These are phyloP conservation scores for Holocentrus rufus DNA, from an alignment of 2,797 vertebrate species.

Conservation along the genomic window DNA sequence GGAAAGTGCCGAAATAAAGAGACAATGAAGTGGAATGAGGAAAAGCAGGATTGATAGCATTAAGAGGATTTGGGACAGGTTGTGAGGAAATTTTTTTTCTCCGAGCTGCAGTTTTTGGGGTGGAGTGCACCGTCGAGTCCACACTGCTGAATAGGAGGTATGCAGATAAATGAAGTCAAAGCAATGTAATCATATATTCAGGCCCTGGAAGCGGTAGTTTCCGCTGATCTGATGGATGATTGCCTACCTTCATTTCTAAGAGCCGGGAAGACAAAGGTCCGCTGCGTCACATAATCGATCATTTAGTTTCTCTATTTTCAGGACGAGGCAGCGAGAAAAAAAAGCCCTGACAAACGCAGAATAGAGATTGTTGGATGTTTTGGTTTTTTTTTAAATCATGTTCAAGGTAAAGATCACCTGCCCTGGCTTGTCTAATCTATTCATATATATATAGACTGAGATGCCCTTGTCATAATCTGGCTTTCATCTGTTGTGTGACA, in stretches of 20 bases:
- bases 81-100: conserved; percentile 62
- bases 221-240: conserved; percentile 58
- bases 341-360: conserved; percentile 18
- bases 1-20: conserved; percentile 79
- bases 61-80: conserved; percentile 69
- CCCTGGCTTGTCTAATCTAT: conserved; percentile 29
- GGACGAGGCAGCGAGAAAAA: not conserved
- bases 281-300: conserved; percentile 43
- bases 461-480: conserved; percentile 28
- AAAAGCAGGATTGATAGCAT: conserved; percentile 79
- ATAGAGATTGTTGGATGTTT: conserved; percentile 30
- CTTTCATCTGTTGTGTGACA: conserved; percentile 18
- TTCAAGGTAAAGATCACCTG: not conserved
- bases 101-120: conserved; percentile 43
- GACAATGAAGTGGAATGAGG: conserved; percentile 82
- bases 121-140: conserved; percentile 42
- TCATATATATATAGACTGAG: not conserved
- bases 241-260: conserved; percentile 57
- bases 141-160: conserved; percentile 69
- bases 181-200: conserved; percentile 61
- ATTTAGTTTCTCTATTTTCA: conserved; percentile 37
- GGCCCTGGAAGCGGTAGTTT: conserved; percentile 36
- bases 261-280: conserved; percentile 57
- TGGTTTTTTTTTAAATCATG: conserved; percentile 31
- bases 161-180: conserved; percentile 67